A percentile compares a stretch with the other conserved stretches of the same genome.
These are phyloP conservation scores for Streptopelia turtur DNA, from an alignment of 2,797 vertebrate genomes.

Conservation along the genomic window DNA sequence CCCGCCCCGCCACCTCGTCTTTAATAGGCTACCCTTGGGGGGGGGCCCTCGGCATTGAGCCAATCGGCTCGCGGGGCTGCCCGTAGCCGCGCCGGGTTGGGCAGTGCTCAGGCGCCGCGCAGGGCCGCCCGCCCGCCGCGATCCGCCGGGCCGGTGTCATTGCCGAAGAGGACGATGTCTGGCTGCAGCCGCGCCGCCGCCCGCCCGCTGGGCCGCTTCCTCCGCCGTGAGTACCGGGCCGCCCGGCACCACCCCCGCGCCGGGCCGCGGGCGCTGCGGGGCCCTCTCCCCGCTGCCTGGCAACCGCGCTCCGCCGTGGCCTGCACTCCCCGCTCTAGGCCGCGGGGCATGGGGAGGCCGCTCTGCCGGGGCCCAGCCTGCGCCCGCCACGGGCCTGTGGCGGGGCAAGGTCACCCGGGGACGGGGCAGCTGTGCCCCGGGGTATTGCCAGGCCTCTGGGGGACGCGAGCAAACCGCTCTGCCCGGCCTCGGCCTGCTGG, in stretches of 20 bases:
- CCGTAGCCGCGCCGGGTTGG: neutral
- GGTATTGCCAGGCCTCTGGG: neutral
- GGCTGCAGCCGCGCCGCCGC: conserved; percentile 35
- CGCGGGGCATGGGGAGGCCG: neutral
- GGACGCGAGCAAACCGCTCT: neutral
- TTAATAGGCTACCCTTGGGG: neutral
- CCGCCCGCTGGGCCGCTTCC: conserved; percentile 47
- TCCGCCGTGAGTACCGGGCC: conserved; percentile 53
- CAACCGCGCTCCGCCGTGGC: neutral
- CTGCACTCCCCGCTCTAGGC: neutral
- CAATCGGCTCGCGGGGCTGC: neutral
- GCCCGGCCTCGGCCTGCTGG: neutral
- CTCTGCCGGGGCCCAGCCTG: too few relatives aligned
- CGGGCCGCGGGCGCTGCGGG: neutral
- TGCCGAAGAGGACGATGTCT: conserved; percentile 48
- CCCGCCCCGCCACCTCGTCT: fast-evolving
- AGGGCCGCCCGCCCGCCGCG: neutral
- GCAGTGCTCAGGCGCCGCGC: neutral
- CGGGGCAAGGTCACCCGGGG: neutral
- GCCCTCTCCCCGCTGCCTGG: neutral
- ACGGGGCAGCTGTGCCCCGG: neutral
- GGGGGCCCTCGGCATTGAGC: neutral
- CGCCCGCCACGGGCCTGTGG: neutral
- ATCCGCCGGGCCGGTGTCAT: neutral
- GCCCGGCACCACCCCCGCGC: neutral